A percentile compares a stretch with the other conserved stretches of the same genome.
These are phyloP conservation scores for Penaeus monodon DNA, from an alignment of 2,888 invertebrate species.

Conservation along the genomic window DNA sequence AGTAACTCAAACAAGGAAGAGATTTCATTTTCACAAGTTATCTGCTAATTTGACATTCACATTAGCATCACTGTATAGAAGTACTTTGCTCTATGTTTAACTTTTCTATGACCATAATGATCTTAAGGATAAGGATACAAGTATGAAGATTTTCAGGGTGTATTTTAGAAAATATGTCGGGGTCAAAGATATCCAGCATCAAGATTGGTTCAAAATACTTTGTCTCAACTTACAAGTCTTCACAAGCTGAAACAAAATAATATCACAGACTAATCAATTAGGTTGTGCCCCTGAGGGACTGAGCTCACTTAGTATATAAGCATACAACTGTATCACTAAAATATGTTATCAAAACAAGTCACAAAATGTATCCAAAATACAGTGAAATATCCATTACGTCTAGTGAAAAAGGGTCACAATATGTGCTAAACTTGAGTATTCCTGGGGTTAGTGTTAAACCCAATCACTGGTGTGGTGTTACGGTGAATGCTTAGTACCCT, in stretches of 20 bases:
- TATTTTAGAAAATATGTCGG: constrained; percentile 54
- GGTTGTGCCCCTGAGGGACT: constrained; percentile 64
- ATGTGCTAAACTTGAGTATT: no score
- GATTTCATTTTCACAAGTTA: no score
- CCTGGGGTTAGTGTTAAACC: no score
- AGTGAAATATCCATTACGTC: constrained; percentile 2
- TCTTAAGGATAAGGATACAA: no score
- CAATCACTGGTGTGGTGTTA: no score
- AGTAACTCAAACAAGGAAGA: no score
- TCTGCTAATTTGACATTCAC: no score
- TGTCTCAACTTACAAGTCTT: constrained; percentile 45
- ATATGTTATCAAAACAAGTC: constrained; percentile 1
- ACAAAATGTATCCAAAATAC: constrained; percentile 11
- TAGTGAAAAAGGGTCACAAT: not conserved
- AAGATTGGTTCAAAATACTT: constrained; percentile 56
- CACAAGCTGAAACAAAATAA: constrained; percentile 51
- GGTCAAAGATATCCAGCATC: constrained; percentile 57
- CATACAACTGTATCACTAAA: constrained; percentile 13
- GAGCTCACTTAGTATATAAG: constrained; percentile 35
- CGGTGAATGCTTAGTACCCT: constrained; percentile 6
- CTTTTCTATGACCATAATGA: no score
- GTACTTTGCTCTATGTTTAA: no score
- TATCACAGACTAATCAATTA: constrained; percentile 55
- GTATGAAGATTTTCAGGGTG: constrained; percentile 11
- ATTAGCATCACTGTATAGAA: no score